Percentiles rank a stretch among this genome's conserved stretches.
Evolutionary conservation across 1,140 invertebrate species (phyloP).

Genomic region (Plodia interpunctella): DNA sequence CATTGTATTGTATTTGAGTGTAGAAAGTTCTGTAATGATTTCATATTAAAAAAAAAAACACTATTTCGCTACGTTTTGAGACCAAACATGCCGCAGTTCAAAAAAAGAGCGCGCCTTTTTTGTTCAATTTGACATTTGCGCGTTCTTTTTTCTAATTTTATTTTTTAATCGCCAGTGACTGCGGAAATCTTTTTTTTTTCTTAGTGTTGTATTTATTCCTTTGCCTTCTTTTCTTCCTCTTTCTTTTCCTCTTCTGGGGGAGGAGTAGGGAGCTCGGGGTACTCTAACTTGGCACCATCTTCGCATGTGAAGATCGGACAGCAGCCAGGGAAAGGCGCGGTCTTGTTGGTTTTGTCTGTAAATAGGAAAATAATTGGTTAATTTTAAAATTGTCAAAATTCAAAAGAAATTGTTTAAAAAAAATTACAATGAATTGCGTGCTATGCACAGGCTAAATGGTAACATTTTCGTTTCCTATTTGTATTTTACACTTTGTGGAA

Average conservation of each 20-base stretch:
- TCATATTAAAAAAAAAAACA: conserved; percentile 2
- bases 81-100: conserved; percentile 33
- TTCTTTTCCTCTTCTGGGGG: conserved; percentile 75
- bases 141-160: conserved; percentile 8
- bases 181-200: conserved; percentile 26
- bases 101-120: conserved; percentile 12
- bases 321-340: conserved; percentile 89
- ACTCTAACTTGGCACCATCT: conserved; percentile 88
- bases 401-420: no score
- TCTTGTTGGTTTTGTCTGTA: conserved; percentile 91
- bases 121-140: not conserved
- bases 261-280: conserved; percentile 86
- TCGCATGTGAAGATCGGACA: conserved; percentile 92
- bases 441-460: no score
- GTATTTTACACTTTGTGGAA: no score
- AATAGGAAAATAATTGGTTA: conserved; percentile 20
- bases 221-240: conserved; percentile 61
- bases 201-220: not conserved
- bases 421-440: no score
- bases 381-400: no score
- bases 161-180: conserved; percentile 8
- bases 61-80: conserved; percentile 42
- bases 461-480: no score
- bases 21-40: not conserved
- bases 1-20: conserved; percentile 19